Conservation (phyloP, 1,140 invertebrate species). For the Apis laboriosa region DNA sequence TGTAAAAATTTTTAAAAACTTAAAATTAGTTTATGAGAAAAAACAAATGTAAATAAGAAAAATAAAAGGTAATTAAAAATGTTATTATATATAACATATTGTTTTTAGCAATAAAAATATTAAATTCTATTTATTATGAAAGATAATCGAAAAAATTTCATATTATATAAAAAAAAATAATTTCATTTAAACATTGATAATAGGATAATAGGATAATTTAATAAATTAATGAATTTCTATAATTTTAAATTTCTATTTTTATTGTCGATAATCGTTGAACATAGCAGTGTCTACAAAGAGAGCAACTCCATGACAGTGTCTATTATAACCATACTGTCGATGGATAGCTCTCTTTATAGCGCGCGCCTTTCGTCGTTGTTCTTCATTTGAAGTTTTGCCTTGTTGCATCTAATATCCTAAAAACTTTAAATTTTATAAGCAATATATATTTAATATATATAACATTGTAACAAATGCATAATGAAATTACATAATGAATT, state of each 20-base stretch:
- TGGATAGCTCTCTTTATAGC: constrained; percentile 87
- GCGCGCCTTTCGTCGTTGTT: constrained; percentile 70
- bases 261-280: constrained; percentile 61
- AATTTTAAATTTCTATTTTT: neutral
- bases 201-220: neutral
- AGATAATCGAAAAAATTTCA: neutral
- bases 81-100: neutral
- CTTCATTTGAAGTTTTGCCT: neutral
- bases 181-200: neutral
- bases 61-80: neutral
- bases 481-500: too few relatives aligned
- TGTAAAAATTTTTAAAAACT: neutral
- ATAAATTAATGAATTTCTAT: neutral
- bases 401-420: neutral
- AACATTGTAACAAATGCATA: neutral
- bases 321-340: constrained; percentile 84
- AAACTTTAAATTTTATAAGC: neutral
- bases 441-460: neutral
- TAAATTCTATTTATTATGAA: neutral
- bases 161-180: too few relatives aligned
- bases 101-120: neutral
- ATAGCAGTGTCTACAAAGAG: constrained; percentile 84
- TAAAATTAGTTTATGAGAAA: neutral
- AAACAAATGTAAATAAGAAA: neutral
- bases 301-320: constrained; percentile 86